Percentiles rank a stretch among this genome's conserved stretches.
These are phyloP conservation scores for Cataglyphis altisquamis DNA, from an alignment of 2,888 invertebrate genomes.

Conservation along the genomic window DNA sequence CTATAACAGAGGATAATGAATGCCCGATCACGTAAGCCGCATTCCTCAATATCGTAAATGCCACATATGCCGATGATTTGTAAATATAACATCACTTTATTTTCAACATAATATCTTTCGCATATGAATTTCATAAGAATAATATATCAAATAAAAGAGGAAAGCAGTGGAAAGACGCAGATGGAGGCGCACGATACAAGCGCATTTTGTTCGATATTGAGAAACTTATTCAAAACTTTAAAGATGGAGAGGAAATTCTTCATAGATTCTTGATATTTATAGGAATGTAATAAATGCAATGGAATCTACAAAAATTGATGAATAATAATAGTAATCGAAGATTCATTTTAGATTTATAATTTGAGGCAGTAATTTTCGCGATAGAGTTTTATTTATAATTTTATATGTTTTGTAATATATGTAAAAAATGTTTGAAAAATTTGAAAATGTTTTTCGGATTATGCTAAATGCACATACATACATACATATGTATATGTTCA, in stretches of 20 bases:
- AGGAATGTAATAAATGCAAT: not conserved
- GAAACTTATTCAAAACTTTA: slow-evolving; percentile 6
- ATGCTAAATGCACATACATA: not conserved
- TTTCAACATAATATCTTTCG: not conserved
- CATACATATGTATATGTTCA: too few species aligned
- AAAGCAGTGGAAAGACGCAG: not conserved
- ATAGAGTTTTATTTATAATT: not conserved
- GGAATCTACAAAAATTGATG: not conserved
- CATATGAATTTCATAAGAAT: not conserved
- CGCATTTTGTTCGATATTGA: slow-evolving; percentile 17
- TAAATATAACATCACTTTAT: slow-evolving; percentile 5
- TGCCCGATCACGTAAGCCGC: slow-evolving; percentile 4
- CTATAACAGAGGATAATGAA: not conserved
- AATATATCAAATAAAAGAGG: not conserved
- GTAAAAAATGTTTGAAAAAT: not conserved
- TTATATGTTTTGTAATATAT: not conserved
- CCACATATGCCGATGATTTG: slow-evolving; percentile 10
- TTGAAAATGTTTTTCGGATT: not conserved
- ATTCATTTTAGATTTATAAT: not conserved
- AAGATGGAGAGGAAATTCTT: not conserved
- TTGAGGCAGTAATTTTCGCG: not conserved
- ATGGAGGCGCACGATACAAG: too few species aligned
- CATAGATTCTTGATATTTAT: slow-evolving; percentile 11
- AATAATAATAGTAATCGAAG: not conserved
- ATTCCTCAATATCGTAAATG: slow-evolving; percentile 52